phyloP scores from a whole-genome alignment of 2,888 invertebrate genomes.

The Asteroscopus sphinx region DNA sequence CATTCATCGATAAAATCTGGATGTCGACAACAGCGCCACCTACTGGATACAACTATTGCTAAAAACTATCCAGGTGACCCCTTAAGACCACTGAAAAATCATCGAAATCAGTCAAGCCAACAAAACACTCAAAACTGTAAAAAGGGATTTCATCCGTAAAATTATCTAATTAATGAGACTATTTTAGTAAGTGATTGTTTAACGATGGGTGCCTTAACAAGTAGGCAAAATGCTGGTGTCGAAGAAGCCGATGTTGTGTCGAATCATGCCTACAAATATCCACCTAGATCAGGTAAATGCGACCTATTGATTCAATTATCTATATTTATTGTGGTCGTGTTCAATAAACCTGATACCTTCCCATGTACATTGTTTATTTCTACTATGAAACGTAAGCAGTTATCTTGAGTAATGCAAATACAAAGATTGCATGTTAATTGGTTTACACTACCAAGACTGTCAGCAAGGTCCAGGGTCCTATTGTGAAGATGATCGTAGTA shows the following conservation, averaged over 20 bases:
- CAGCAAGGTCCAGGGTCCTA: background rate
- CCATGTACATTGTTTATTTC: conserved; percentile 4
- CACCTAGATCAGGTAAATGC: conserved; percentile 95
- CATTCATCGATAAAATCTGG: too few relatives aligned
- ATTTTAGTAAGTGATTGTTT: background rate
- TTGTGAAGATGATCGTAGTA: conserved; percentile 6
- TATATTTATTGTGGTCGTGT: conserved; percentile 16
- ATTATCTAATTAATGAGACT: background rate
- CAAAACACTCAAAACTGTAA: too few relatives aligned
- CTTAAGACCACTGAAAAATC: too few relatives aligned
- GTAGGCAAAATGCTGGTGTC: conserved; percentile 95
- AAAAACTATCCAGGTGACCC: too few relatives aligned
- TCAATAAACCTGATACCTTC: conserved; percentile 7
- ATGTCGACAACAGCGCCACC: too few relatives aligned
- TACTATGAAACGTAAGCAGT: background rate
- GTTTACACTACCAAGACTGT: background rate
- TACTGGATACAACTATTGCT: too few relatives aligned
- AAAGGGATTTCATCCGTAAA: too few relatives aligned
- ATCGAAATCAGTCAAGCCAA: too few relatives aligned
- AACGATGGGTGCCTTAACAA: conserved; percentile 95
- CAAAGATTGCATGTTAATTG: conserved; percentile 1
- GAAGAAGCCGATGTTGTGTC: conserved; percentile 96
- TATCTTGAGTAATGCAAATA: background rate
- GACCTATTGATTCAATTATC: conserved; percentile 50
- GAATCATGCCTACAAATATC: conserved; percentile 98